These are phyloP conservation scores for Matsumyia berberina DNA, from an alignment of 2,888 invertebrate genomes.

Conservation along the genomic window DNA sequence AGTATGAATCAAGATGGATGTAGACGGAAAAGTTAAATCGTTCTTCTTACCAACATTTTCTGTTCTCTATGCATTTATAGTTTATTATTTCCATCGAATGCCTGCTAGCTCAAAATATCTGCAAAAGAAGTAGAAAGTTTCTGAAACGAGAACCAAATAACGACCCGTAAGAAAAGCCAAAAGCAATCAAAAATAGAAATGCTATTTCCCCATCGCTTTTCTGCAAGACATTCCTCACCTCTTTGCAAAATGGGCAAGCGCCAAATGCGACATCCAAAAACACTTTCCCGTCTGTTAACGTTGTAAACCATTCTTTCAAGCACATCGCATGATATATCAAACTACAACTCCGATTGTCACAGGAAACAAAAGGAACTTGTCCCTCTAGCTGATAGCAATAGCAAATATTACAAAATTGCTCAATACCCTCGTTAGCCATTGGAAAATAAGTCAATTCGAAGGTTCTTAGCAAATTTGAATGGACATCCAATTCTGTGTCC, in stretches of 20 bases:
- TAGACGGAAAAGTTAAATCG: no score
- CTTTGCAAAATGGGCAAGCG: slow-evolving; percentile 83
- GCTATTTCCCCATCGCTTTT: no score
- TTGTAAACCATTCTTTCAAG: slow-evolving; percentile 83
- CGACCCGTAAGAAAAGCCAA: no score
- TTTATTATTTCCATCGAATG: not conserved
- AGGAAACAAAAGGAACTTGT: slow-evolving; percentile 82
- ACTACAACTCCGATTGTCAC: slow-evolving; percentile 82
- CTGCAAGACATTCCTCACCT: slow-evolving; percentile 77
- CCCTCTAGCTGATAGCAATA: slow-evolving; percentile 81
- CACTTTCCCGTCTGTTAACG: slow-evolving; percentile 81
- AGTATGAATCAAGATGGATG: no score
- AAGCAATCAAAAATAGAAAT: no score
- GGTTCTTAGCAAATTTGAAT: slow-evolving; percentile 83
- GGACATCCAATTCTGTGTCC: slow-evolving; percentile 82
- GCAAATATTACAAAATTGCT: slow-evolving; percentile 82
- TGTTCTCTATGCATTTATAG: not conserved
- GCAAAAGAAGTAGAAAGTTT: slow-evolving; percentile 83
- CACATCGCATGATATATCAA: slow-evolving; percentile 82
- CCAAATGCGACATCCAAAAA: slow-evolving; percentile 83
- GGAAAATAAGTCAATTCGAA: slow-evolving; percentile 84
- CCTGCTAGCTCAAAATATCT: slow-evolving; percentile 78
- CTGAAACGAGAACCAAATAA: slow-evolving; percentile 79
- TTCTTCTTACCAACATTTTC: no score
- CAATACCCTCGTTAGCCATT: slow-evolving; percentile 78